These are phyloP conservation scores for Drosophila meridiana DNA, from an alignment of 2,888 invertebrate species.

Conservation along the genomic window DNA sequence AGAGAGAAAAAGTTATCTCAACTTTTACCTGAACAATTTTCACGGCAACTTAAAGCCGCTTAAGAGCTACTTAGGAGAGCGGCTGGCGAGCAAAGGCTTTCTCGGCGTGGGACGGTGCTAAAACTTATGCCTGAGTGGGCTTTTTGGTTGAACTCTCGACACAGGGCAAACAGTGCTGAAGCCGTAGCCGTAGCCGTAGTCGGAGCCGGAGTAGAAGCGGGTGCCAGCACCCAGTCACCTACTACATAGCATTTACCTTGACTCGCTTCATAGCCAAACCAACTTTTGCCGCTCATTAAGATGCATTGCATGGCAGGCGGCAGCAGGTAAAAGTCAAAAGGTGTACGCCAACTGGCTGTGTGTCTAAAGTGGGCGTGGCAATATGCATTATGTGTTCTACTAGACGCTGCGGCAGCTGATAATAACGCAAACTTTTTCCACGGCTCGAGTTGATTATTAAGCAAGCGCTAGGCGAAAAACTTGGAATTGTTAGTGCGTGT, in stretches of 20 bases:
- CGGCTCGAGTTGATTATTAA: constrained; percentile 70
- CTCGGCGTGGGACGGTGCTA: neutral
- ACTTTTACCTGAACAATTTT: constrained; percentile 61
- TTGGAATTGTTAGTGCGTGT: constrained; percentile 77
- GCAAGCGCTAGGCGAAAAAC: constrained; percentile 54
- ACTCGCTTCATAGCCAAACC: neutral
- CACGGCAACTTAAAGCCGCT: constrained; percentile 76
- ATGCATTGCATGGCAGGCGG: constrained; percentile 65
- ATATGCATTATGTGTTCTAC: constrained; percentile 63
- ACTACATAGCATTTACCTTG: constrained; percentile 1
- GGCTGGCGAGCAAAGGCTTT: neutral
- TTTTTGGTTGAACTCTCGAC: constrained; percentile 30
- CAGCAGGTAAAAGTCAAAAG: constrained; percentile 12
- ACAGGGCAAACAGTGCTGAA: constrained; percentile 6
- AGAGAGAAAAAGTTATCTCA: constrained; percentile 46
- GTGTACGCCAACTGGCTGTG: neutral
- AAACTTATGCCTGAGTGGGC: constrained; percentile 58
- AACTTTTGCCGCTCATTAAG: constrained; percentile 67
- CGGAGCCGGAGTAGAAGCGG: neutral
- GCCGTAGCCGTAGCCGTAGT: no score
- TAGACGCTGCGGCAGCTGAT: constrained; percentile 48
- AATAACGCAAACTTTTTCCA: constrained; percentile 69
- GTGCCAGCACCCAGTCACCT: neutral
- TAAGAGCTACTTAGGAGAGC: constrained; percentile 54
- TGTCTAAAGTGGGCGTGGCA: neutral